Evolutionary conservation across 2,888 invertebrate species (phyloP), one percentile per base, ranked within the genome.

Genomic region (Scaptomyza flava): DNA sequence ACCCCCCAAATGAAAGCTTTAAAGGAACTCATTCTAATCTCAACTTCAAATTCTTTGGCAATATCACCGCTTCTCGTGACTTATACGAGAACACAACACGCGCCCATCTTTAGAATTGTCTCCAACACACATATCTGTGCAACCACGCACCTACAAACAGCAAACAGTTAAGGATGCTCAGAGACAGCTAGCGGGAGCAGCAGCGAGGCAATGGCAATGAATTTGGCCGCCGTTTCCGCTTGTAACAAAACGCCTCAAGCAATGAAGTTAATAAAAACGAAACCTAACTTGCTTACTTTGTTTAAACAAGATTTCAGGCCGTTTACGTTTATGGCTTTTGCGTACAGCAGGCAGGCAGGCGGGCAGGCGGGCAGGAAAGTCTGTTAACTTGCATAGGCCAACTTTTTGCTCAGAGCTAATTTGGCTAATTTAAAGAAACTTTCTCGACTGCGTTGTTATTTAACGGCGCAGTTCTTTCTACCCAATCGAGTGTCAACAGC

Each of bases 251-350:
- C 52, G 77, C 78, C 68, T 38, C 17, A n/a, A 53, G 78, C 73
- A 45, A 77, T 57, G 50, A 73, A 70, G 67, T 78, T 79, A 77
- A 79, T 78, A 72, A 72, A 72, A 79, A 66, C 54, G 63, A 56
- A 64, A 61, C 33, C 51, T 42, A 69, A 76, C 53, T 63, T 74
- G 69, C 68, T 62, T 62, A 51, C 48, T 67, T 77, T 80, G 65
- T 67, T 80, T 65, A 65, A 80, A 69, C 64, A 72, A 77, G 69
- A 64, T 72, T 72, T 76, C 23, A 51, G 51, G 58, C 38, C 71
- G 58, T 69, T 79, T 75, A 70, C 41, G 56, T 48, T 67, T 72
- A 67, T 57, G 54, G 33, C 51, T 57, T 31, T 51, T 38, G 30
- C 45, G 38, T 38, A 30, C 17, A 27, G n/a, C 23, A 27, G 2